Percentiles rank a stretch among this genome's conserved stretches.
Evolutionary conservation across 1,140 invertebrate species (phyloP).

Genomic region (Nasonia longicornis): DNA sequence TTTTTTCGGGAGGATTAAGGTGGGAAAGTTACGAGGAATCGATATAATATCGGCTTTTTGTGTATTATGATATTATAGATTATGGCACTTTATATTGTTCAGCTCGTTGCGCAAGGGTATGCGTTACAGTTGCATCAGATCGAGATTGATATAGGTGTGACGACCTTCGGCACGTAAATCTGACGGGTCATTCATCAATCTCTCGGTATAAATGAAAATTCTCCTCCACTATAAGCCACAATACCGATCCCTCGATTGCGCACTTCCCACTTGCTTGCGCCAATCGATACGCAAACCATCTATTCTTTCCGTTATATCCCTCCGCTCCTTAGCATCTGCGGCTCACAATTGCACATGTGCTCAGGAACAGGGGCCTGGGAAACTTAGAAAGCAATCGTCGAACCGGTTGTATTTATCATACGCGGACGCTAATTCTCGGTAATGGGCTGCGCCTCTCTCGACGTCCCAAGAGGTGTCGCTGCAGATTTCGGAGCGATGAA

Average conservation of each 20-base stretch:
- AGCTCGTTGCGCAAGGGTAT: not conserved
- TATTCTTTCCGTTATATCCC: not conserved
- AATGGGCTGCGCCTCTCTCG: not conserved
- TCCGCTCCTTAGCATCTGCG: not conserved
- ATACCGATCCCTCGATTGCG: not conserved
- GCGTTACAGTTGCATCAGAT: too few relatives aligned
- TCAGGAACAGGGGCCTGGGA: not conserved
- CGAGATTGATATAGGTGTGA: not conserved
- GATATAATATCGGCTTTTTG: too few relatives aligned
- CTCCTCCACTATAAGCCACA: not conserved
- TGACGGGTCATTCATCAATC: not conserved
- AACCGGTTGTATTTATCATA: not conserved
- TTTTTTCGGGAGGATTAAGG: too few relatives aligned
- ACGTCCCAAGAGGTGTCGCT: not conserved
- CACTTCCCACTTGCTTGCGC: not conserved
- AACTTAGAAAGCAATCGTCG: conserved; percentile 23
- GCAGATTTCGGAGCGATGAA: not conserved
- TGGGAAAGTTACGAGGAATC: not conserved
- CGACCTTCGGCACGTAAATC: not conserved
- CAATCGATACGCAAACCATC: not conserved
- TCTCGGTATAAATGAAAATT: not conserved
- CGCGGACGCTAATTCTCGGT: conserved; percentile 19
- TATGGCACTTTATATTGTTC: not conserved
- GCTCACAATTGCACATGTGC: conserved; percentile 1
- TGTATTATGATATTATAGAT: not conserved